Percentiles rank a stretch among this genome's conserved stretches.
Evolutionary conservation across 2,888 invertebrate genomes (phyloP).

Genomic region (Neoascia interrupta): DNA sequence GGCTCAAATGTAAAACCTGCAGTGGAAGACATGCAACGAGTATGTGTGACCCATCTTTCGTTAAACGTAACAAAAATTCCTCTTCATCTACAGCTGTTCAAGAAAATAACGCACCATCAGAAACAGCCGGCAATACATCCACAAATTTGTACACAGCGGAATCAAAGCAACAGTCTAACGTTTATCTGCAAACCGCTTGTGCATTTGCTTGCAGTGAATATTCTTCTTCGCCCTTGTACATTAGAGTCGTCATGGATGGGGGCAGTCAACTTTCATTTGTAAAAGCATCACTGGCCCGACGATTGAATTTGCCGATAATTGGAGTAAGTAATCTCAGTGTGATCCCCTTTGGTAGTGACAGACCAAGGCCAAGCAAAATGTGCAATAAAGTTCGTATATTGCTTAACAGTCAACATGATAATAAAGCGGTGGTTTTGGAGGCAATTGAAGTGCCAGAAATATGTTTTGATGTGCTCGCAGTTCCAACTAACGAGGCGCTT

Average conservation of each 20-base stretch:
- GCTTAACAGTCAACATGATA: slow-evolving; percentile 3
- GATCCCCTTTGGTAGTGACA: slow-evolving; percentile 1
- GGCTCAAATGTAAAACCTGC: slow-evolving; percentile 9
- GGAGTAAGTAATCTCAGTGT: neutral
- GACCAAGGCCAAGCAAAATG: neutral
- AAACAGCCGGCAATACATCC: neutral
- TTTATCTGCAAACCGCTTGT: slow-evolving; percentile 19
- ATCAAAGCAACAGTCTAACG: slow-evolving; percentile 7
- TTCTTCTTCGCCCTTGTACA: neutral
- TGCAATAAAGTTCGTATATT: neutral
- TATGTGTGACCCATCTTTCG: slow-evolving; percentile 1
- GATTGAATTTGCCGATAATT: slow-evolving; percentile 1
- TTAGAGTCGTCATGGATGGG: slow-evolving; percentile 25
- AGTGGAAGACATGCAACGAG: slow-evolving; percentile 6
- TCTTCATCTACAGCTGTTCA: neutral
- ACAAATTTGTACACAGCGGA: neutral
- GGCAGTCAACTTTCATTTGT: slow-evolving; percentile 19
- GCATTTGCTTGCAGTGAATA: slow-evolving; percentile 1
- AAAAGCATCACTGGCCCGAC: slow-evolving; percentile 7
- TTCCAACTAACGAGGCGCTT: neutral
- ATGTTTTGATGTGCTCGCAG: neutral
- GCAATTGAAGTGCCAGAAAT: slow-evolving; percentile 7
- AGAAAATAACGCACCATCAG: neutral
- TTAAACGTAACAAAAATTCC: neutral
- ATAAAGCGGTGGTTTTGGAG: neutral